Base-by-base conservation (phyloP, 2,888 invertebrate species). In the Criorhina ranunculi region DNA sequence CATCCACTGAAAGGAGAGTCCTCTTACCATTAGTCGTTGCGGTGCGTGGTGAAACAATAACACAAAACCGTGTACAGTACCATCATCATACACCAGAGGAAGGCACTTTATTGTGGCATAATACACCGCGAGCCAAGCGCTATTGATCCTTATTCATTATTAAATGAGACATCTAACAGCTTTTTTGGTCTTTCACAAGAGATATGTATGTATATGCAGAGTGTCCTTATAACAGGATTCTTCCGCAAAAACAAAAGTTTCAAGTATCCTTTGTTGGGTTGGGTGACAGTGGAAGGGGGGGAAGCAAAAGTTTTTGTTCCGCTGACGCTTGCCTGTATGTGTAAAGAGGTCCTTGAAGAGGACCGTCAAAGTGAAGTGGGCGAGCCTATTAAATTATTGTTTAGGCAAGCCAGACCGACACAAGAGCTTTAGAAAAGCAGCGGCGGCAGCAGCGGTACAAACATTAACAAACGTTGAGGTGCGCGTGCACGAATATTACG, bases 101-200 rank as follows among this genome's bases (percentile, higher is more conserved):
- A 37, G 37, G 40, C n/a, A 8, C 37, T 37, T 57, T 40, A 24
- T 42, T 24, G 29, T 15, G 12, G 12, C n/a, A 64, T 35, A 17
- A 59, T 29, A 44, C 15, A 40, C 51, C 44, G 44, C 64, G 35
- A 59, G 35, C 24, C 64, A 19, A 59, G 35, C 24, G 15, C 29
- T 57, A 59, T 59, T 70, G 46, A 42, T 42, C 67, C 53, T 67
- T 67, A 37, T 59, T 70, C 70, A 70, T 70, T 59, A 70, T 70
- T 70, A 70, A 70, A 70, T 46, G 46, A 70, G 55, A 70, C 57
- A 35, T 59, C 37, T 70, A 46, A 57, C 46, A 33, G 57, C 35
- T 35, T 70, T n/a, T 24, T 46, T 53, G 42, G 19, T 29, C 46
- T 44, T 31, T 40, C 24, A 44, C 66, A 40, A 31, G 51, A 37